Evolutionary conservation across 2,888 invertebrate species (phyloP).

Genomic region (Lottia scabra): DNA sequence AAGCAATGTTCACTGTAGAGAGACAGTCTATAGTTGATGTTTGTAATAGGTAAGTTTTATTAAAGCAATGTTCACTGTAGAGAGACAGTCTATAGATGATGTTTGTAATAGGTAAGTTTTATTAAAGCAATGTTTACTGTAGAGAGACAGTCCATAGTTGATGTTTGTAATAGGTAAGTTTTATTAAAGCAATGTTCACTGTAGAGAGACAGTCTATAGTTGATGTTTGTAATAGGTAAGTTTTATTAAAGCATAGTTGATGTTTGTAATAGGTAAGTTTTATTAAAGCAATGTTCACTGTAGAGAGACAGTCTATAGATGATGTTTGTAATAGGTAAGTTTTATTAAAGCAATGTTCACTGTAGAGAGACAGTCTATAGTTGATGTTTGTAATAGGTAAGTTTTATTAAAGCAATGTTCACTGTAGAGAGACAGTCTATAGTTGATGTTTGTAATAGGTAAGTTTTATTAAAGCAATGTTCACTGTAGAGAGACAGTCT

Average conservation of each 20-base stretch:
- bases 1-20: conserved; percentile 81
- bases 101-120: conserved; percentile 74
- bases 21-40: conserved; percentile 79
- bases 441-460: conserved; percentile 75
- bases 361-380: conserved; percentile 79
- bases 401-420: no score
- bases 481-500: conserved; percentile 79
- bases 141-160: conserved; percentile 78
- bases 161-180: conserved; percentile 74
- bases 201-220: conserved; percentile 80
- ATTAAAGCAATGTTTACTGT: conserved; percentile 84
- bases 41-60: conserved; percentile 72
- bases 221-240: conserved; percentile 74
- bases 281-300: no score
- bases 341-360: no score
- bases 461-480: no score
- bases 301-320: conserved; percentile 79
- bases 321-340: conserved; percentile 74
- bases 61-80: conserved; percentile 82
- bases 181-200: no score
- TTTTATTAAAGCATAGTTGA: conserved; percentile 75
- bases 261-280: conserved; percentile 74
- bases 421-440: conserved; percentile 80
- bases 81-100: conserved; percentile 77
- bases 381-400: conserved; percentile 75